Base-by-base conservation (phyloP, 2,797 vertebrate genomes). In the Sebastes hubbsi region DNA sequence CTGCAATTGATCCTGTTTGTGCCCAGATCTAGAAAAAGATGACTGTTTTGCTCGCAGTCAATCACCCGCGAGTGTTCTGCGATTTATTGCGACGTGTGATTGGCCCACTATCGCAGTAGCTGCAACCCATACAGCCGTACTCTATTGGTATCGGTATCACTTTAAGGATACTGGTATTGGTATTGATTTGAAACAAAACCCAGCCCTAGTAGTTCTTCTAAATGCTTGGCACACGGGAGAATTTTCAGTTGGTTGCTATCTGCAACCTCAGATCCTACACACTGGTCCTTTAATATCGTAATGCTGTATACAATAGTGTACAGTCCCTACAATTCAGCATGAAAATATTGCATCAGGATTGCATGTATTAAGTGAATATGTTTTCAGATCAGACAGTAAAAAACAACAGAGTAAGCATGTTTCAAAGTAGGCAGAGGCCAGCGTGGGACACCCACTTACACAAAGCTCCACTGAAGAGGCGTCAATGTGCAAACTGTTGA, bases 401-500 rank as follows among this genome's bases (percentile, higher is more conserved):
- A 78, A 67, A 52, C 64, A 72, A 61, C 11, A 36, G 22, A 68
- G 56, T 22, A 63, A 58, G 52, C 20, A 32, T 75, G 49, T 72
- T 81, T 78, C 7, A 72, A 76, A 86, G 72, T 70, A 68, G 60
- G 38, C n/a, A 86, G 24, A 72, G 69, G 61, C 76, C 64, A 61
- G 25, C 71, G 56, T 64, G 16, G 59, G 66, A 82, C 36, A 29
- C 60, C 67, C 72, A 81, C 66, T 76, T 63, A 78, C 60, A 81
- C 73, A 77, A 69, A 74, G 52, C 71, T 73, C 69, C 22, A 72
- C 30, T 75, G 27, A 82, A 80, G 72, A 78, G 72, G 81, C 73
- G 82, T 89, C 81, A 68, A 60, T 63, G 66, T 78, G 81, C 71
- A 84, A 85, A 77, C 34, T 72, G 70, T 58, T 78, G 71, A 84